phyloP scores from a whole-genome alignment of 2,113 vertebrate genomes.

The Peromyscus polionotus region DNA sequence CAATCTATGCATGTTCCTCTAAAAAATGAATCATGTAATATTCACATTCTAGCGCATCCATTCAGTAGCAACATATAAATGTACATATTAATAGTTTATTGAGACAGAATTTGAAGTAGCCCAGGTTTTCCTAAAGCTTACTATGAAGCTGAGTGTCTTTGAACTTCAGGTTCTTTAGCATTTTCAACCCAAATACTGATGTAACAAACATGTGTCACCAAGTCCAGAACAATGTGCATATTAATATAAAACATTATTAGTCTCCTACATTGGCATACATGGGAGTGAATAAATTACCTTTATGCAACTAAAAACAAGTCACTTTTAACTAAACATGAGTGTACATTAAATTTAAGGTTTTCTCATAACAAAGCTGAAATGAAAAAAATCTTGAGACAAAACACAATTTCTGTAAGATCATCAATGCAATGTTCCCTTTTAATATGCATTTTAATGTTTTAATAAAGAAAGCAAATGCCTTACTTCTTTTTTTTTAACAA shows the following conservation, averaged over 20 bases:
- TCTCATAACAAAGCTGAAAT: not conserved
- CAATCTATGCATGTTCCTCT: not conserved
- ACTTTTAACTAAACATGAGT: not conserved
- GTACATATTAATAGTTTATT: not conserved
- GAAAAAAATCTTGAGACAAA: not conserved
- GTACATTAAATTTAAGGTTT: not conserved
- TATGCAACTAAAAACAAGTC: not conserved
- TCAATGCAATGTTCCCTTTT: not conserved
- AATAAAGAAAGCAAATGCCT: not conserved
- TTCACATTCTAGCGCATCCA: too few relatives aligned
- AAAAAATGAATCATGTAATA: not conserved
- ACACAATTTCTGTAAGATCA: not conserved
- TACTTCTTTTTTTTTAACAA: not conserved
- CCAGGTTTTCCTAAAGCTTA: not conserved
- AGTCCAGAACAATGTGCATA: not conserved
- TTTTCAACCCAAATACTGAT: not conserved
- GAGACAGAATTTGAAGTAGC: not conserved
- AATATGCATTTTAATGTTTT: not conserved
- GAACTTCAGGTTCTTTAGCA: not conserved
- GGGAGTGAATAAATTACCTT: not conserved
- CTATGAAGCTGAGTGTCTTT: not conserved
- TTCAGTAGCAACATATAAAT: too few relatives aligned
- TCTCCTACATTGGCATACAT: not conserved
- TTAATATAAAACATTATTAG: not conserved
- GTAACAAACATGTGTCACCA: too few relatives aligned